Evolutionary conservation across 2,113 vertebrate genomes (phyloP).

Genomic region (Potamarius usumacintae): DNA sequence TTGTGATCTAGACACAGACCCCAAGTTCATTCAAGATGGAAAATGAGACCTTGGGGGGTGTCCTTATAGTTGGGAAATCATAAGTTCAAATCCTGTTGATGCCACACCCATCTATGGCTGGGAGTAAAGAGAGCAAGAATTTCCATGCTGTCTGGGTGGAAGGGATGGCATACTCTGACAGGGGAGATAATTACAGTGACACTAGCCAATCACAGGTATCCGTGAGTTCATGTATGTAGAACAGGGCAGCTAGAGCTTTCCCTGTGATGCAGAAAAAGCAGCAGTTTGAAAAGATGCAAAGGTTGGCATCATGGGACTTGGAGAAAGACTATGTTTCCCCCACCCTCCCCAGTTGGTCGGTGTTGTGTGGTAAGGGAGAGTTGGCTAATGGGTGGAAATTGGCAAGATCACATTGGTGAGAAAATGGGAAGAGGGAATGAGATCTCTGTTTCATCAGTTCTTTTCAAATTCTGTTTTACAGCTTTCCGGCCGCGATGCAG

Average conservation of each 20-base stretch:
- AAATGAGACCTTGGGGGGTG: neutral
- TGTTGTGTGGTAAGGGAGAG: neutral
- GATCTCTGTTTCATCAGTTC: neutral
- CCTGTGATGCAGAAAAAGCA: neutral
- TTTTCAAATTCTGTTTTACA: conserved; percentile 55
- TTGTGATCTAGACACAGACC: neutral
- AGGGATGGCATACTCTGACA: neutral
- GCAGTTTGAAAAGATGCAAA: neutral
- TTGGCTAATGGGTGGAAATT: neutral
- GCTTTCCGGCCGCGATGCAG: conserved; percentile 59
- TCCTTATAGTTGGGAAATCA: neutral
- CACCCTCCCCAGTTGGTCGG: neutral
- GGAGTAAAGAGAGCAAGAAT: neutral
- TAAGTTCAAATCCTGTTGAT: neutral
- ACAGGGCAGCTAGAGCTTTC: neutral
- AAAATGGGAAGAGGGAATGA: neutral
- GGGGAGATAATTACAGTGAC: neutral
- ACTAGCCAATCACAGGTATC: neutral
- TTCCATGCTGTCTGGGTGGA: neutral
- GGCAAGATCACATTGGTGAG: neutral
- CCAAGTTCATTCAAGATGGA: neutral
- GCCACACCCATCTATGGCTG: neutral
- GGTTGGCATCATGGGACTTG: neutral
- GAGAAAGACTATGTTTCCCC: neutral
- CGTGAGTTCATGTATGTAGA: neutral